Evolutionary conservation across 2,797 vertebrate genomes (phyloP).

Genomic region (Argentina silus): DNA sequence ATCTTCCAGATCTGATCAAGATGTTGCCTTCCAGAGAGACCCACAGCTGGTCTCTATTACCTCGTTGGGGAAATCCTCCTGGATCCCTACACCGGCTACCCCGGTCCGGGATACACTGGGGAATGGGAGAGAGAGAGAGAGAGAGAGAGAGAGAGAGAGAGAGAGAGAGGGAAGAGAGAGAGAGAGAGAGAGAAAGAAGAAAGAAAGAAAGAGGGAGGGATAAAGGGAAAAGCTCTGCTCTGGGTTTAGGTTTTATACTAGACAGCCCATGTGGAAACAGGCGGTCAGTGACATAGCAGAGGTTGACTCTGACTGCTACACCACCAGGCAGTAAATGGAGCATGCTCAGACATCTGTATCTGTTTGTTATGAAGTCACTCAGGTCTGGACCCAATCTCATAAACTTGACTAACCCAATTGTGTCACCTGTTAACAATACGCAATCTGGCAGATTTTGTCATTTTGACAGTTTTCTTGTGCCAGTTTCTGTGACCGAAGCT

Average conservation of each 20-base stretch:
- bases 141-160: not conserved
- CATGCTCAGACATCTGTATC: constrained; percentile 22
- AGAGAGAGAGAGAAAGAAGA: constrained; percentile 1
- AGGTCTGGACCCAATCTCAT: constrained; percentile 25
- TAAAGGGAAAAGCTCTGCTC: constrained; percentile 20
- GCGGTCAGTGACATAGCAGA: constrained; percentile 21
- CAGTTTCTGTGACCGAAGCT: not conserved
- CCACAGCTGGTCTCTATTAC: constrained; percentile 69
- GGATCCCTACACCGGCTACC: constrained; percentile 35
- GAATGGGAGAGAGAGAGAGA: not conserved
- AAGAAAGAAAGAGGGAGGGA: constrained; percentile 9
- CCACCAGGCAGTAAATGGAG: constrained; percentile 20
- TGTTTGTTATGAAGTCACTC: constrained; percentile 19
- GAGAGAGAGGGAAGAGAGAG: not conserved
- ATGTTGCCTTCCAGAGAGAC: constrained; percentile 60
- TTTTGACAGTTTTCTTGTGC: not conserved
- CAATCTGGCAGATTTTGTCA: not conserved
- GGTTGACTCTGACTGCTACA: constrained; percentile 10
- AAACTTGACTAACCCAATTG: constrained; percentile 7
- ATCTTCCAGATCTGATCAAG: constrained; percentile 64
- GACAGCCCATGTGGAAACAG: constrained; percentile 40
- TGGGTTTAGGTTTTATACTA: constrained; percentile 36
- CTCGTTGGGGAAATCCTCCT: constrained; percentile 65
- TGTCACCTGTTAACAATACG: constrained; percentile 22
- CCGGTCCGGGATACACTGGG: constrained; percentile 14